A percentile compares a stretch with the other conserved stretches of the same genome.
These are phyloP conservation scores for Neodon shergylaensis DNA, from an alignment of 2,113 vertebrate genomes.

Conservation along the genomic window DNA sequence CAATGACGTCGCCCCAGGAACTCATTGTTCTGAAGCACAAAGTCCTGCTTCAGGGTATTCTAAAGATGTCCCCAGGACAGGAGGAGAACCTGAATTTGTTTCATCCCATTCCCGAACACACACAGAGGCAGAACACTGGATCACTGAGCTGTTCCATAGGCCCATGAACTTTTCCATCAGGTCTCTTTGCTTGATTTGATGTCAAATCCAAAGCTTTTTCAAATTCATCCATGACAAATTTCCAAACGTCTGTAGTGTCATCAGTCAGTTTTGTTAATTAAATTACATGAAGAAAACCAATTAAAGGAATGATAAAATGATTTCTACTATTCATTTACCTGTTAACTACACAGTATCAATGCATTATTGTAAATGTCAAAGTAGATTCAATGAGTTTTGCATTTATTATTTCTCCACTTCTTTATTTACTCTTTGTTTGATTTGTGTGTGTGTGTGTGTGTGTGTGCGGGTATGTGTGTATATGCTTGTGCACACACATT, in stretches of 20 bases:
- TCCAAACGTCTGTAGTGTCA: not conserved
- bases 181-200: not conserved
- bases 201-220: not conserved
- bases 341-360: not conserved
- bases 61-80: not conserved
- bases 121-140: not conserved
- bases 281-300: not conserved
- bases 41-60: not conserved
- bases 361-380: slow-evolving; percentile 41
- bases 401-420: not conserved
- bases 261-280: slow-evolving; percentile 54
- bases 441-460: not conserved
- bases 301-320: slow-evolving; percentile 48
- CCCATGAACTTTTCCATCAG: not conserved
- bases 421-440: not conserved
- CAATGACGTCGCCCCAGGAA: not conserved
- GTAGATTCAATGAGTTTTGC: slow-evolving; percentile 1
- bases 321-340: not conserved
- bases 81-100: not conserved
- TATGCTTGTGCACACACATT: too few relatives aligned
- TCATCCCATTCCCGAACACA: not conserved
- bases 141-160: not conserved
- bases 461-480: not conserved
- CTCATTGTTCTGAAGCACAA: slow-evolving; percentile 13
- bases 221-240: not conserved